Conservation (phyloP, 2,797 vertebrate genomes). For the Lagodon rhomboides region DNA sequence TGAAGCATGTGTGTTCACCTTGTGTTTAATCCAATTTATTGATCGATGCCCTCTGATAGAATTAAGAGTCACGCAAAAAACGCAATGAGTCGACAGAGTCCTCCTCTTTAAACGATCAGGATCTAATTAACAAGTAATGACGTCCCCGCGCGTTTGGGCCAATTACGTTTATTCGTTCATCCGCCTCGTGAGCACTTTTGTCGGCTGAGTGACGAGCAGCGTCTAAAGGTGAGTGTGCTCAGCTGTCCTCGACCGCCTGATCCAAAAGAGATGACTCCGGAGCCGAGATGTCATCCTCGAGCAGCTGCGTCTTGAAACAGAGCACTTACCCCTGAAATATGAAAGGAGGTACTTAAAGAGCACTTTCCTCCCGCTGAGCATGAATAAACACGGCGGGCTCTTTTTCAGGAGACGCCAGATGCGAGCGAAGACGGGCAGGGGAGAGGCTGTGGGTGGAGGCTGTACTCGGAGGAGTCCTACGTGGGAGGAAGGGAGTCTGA, state of each 20-base stretch:
- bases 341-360: slow-evolving; percentile 31
- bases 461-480: slow-evolving; percentile 21
- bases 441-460: slow-evolving; percentile 7
- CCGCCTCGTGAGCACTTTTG: background rate
- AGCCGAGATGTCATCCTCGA: slow-evolving; percentile 1
- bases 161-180: background rate
- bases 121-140: slow-evolving; percentile 17
- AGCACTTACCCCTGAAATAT: slow-evolving; percentile 22
- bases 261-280: background rate
- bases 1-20: slow-evolving; percentile 70
- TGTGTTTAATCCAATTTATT: slow-evolving; percentile 62
- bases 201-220: background rate
- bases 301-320: background rate
- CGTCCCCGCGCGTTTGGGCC: slow-evolving; percentile 2
- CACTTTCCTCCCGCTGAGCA: slow-evolving; percentile 7
- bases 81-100: slow-evolving; percentile 25
- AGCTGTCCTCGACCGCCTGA: slow-evolving; percentile 25
- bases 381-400: slow-evolving; percentile 22
- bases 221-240: slow-evolving; percentile 7
- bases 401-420: slow-evolving; percentile 11
- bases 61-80: slow-evolving; percentile 53
- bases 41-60: slow-evolving; percentile 55
- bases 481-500: slow-evolving; percentile 52
- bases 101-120: slow-evolving; percentile 30
- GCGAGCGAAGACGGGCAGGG: background rate